A percentile compares a stretch with the other conserved stretches of the same genome.
Conservation (phyloP, 2,113 vertebrate species). For the Diadophis punctatus region DNA sequence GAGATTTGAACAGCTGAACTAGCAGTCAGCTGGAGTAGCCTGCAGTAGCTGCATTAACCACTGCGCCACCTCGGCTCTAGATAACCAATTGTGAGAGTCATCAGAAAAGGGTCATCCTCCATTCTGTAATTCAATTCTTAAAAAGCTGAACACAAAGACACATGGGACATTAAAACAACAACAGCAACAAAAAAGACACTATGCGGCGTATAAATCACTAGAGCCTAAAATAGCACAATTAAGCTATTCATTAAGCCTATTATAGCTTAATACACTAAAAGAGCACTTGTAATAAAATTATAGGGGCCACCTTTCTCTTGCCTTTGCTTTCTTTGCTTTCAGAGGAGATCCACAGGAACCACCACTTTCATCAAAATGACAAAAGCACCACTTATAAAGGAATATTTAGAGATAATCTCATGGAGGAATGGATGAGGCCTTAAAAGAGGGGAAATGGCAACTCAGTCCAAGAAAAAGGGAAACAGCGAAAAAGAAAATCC, state of each 20-base stretch:
- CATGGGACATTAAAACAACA: not conserved
- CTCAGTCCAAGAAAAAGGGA: not conserved
- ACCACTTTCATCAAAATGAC: not conserved
- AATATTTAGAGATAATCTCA: not conserved
- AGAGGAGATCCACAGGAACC: not conserved
- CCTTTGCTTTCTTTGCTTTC: not conserved
- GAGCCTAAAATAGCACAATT: not conserved
- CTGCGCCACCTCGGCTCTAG: no score
- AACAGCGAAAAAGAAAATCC: not conserved
- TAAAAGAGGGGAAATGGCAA: not conserved
- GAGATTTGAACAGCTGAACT: no score
- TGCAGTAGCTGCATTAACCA: no score
- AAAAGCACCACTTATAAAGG: not conserved
- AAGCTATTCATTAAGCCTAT: not conserved
- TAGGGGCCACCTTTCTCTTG: not conserved
- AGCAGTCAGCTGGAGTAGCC: no score
- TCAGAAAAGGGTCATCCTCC: not conserved
- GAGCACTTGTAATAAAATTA: not conserved
- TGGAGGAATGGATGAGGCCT: not conserved
- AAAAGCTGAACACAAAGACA: not conserved
- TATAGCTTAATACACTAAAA: not conserved
- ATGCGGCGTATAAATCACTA: not conserved
- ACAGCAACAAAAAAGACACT: not conserved
- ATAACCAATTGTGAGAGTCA: not conserved
- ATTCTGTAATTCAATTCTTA: not conserved